Conservation (phyloP, 2,888 invertebrate species). For the Hirtodrosophila histrioides region DNA sequence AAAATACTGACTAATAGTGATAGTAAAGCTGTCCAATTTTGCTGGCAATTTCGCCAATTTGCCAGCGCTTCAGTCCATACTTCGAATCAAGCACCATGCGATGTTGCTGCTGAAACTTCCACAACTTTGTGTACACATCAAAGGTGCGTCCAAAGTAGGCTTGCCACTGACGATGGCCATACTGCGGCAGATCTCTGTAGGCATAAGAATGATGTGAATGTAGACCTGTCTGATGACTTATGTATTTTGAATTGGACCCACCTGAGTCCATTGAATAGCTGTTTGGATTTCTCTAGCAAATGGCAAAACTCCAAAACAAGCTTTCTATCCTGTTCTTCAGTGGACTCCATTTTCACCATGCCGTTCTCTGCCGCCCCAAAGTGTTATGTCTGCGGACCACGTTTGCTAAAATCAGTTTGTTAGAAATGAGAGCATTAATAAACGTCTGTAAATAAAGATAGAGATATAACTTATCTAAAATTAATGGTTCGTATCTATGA, state of each 20-base stretch:
- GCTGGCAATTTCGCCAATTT: constrained; percentile 98
- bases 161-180: constrained; percentile 99
- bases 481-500: no score
- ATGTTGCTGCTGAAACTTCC: constrained; percentile 99
- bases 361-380: constrained; percentile 83
- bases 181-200: constrained; percentile 97
- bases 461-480: no score
- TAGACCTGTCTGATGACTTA: not conserved
- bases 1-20: constrained; percentile 95
- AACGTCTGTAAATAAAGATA: not conserved
- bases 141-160: constrained; percentile 98
- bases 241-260: constrained; percentile 78
- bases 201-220: constrained; percentile 1
- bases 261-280: constrained; percentile 98
- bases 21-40: constrained; percentile 99
- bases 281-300: constrained; percentile 97
- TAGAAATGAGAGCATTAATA: not conserved
- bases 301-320: constrained; percentile 98
- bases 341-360: constrained; percentile 91
- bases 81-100: constrained; percentile 95
- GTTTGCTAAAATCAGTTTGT: constrained; percentile 67
- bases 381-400: constrained; percentile 82
- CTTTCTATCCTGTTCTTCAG: constrained; percentile 95
- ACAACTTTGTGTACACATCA: constrained; percentile 98
- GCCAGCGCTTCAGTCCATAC: constrained; percentile 98